Base-by-base conservation (phyloP, 2,113 vertebrate genomes). In the Pseudopodoces humilis region DNA sequence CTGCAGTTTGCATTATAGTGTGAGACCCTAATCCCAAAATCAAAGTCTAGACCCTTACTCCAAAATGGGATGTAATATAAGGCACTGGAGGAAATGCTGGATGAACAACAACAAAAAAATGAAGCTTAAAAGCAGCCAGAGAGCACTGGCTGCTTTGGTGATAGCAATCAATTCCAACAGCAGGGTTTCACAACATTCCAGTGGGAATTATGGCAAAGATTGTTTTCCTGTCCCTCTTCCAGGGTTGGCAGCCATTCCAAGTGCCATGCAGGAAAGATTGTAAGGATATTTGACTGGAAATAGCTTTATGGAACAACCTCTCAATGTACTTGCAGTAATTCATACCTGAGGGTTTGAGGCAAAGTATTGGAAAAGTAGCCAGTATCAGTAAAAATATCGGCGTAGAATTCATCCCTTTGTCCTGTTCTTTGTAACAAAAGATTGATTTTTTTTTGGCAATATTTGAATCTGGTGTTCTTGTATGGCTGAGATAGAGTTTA, bases 211-310 rank as follows among this genome's bases (percentile, higher is more conserved):
- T 10, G 17, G 5, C 11, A 79, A 85, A 60, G 13, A n/a, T 1
- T 0, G 1, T 16, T 65, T 75, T 55, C 35, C 18, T 35, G 52
- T 15, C 10, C 14, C 6, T 4, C 3, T 21, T 28, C 15, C 7
- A 27, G 4, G 21, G 13, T 22, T 67, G n/a, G 15, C 15, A 88
- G 16, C 4, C 7, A 13, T 75, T 92, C 31, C 31, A 67, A 69
- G 5, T 15, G 5, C 4, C 12, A 13, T 2, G 10, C 2, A 39
- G 24, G 21, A 70, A 77, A 91, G 77, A 50, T 3, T 56, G 0
- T 23, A 31, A 52, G 44, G 4, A 20, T 44, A 31, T 52, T 53
- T 86, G 33, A n/a, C n/a, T 60, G 33, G 7, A 23, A 41, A 25
- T 10, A 50, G 5, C 0, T 67, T 27, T 75, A 56, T 49, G 12